These are phyloP conservation scores for Rhynchomys soricoides DNA, from an alignment of 2,113 vertebrate genomes.

Conservation along the genomic window DNA sequence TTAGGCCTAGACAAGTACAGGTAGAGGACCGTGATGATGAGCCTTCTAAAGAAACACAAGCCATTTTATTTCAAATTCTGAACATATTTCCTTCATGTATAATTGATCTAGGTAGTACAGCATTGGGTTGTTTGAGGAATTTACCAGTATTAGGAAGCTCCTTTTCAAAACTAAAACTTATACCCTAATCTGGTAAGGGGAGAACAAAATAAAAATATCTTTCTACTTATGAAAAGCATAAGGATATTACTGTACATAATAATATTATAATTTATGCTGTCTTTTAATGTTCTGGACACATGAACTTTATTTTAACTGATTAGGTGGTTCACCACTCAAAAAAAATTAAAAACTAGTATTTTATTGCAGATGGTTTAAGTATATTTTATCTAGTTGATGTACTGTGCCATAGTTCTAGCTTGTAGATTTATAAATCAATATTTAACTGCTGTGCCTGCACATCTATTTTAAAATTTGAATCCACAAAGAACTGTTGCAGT, in stretches of 20 bases:
- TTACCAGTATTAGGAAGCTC: neutral
- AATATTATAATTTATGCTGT: neutral
- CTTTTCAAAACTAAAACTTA: neutral
- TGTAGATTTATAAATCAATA: neutral
- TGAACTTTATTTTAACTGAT: neutral
- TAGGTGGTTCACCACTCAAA: neutral
- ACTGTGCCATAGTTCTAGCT: neutral
- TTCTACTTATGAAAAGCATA: neutral
- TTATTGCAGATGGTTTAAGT: neutral
- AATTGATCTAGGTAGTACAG: neutral
- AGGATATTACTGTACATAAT: neutral
- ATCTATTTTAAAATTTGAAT: conserved; percentile 22
- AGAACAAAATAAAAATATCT: neutral
- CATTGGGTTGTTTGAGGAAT: neutral
- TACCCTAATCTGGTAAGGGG: neutral
- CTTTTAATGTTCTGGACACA: neutral
- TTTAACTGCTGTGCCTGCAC: neutral
- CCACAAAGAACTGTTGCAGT: neutral
- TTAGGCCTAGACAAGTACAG: conserved; percentile 27
- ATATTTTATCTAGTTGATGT: conserved; percentile 17
- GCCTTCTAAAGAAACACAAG: conserved; percentile 52
- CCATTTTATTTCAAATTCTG: conserved; percentile 41
- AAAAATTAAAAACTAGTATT: neutral
- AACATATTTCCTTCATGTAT: conserved; percentile 48
- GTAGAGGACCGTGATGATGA: neutral